phyloP scores from a whole-genome alignment of 1,140 invertebrate genomes.

The Brachionus paranguensis region DNA sequence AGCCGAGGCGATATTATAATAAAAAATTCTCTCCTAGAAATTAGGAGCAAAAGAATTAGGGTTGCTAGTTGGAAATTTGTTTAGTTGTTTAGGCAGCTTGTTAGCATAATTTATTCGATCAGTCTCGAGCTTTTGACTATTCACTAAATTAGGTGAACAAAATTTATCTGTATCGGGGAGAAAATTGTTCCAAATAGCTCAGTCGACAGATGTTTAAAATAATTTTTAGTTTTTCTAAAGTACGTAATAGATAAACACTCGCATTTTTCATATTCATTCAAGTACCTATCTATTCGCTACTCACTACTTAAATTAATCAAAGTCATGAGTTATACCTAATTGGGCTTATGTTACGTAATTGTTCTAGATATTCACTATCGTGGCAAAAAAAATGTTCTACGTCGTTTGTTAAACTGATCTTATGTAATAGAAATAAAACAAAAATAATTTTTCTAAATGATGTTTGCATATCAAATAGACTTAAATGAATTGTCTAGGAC shows the following conservation, averaged over 20 bases:
- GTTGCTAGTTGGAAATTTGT: background rate
- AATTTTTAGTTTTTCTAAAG: background rate
- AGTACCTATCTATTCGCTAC: background rate
- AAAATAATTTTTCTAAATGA: background rate
- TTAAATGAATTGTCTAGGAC: background rate
- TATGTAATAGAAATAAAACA: background rate
- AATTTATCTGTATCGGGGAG: background rate
- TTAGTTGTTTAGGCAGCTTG: background rate
- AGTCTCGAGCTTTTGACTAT: background rate
- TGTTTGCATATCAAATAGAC: background rate
- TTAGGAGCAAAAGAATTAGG: background rate
- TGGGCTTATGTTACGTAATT: background rate
- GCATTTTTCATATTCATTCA: background rate
- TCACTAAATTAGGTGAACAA: background rate
- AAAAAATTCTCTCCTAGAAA: slow-evolving; percentile 8
- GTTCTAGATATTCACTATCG: background rate
- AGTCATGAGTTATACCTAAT: background rate
- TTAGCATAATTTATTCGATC: background rate
- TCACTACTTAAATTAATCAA: background rate
- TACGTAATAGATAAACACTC: background rate
- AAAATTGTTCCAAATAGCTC: background rate
- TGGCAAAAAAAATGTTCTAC: background rate
- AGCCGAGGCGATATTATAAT: background rate
- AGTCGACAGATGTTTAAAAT: background rate
- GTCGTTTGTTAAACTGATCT: background rate